Evolutionary conservation across 92 coral and sea anemone species (phyloP).

Genomic region (Parazoanthus swiftii): DNA sequence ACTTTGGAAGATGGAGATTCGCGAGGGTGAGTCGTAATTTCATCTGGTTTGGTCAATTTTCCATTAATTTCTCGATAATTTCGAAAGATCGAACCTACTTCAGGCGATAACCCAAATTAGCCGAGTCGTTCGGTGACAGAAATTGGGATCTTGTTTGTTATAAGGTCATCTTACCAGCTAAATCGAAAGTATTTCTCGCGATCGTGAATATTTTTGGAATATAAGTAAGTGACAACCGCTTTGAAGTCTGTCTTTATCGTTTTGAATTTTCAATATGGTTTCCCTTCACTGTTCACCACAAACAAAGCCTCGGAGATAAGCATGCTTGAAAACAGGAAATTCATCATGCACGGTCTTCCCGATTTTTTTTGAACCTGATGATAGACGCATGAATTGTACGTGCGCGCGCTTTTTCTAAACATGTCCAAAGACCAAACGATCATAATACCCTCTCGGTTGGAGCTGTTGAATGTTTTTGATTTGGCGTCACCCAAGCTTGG

Average conservation of each 20-base stretch:
- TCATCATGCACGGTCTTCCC: background rate
- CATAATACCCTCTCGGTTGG: conserved; percentile 15
- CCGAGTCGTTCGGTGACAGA: background rate
- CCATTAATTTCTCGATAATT: background rate
- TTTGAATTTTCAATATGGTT: background rate
- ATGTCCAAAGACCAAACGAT: background rate
- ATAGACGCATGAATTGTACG: background rate
- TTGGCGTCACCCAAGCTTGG: conserved; percentile 9
- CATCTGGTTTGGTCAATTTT: background rate
- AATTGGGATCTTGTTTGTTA: background rate
- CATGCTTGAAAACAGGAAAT: background rate
- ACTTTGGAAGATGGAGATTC: conserved; percentile 26
- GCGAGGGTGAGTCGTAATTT: conserved; percentile 14
- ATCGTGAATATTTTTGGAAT: background rate
- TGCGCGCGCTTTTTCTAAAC: conserved; percentile 3
- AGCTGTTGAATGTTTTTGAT: background rate
- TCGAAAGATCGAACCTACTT: background rate
- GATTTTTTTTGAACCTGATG: background rate
- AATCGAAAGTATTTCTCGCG: background rate
- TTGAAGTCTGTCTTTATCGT: background rate
- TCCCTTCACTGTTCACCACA: background rate
- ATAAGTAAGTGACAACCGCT: background rate
- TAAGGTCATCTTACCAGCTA: background rate
- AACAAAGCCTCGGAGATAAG: background rate
- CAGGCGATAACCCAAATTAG: background rate